phyloP scores from a whole-genome alignment of 2,797 vertebrate species.

The Spizella passerina region DNA sequence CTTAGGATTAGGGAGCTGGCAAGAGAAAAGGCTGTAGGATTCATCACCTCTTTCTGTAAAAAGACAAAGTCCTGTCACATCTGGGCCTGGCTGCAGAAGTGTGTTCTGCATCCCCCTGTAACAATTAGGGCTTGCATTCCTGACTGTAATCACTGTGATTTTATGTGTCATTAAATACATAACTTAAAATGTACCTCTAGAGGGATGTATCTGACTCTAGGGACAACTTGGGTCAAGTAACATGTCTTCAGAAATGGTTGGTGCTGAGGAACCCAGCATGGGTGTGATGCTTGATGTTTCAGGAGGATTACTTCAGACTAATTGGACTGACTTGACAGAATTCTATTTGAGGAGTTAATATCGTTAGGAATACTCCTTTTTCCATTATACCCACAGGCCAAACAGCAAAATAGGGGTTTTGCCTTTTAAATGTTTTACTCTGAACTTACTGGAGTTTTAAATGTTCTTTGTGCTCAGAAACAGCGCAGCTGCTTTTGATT shows the following conservation, averaged over 20 bases:
- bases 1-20: neutral
- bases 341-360: neutral
- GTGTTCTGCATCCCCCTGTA: neutral
- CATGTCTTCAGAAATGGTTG: accelerated
- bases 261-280: neutral
- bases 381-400: neutral
- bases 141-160: neutral
- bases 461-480: slow-evolving; percentile 78
- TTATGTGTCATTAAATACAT: neutral
- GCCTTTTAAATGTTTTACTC: neutral
- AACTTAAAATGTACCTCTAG: neutral
- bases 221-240: neutral
- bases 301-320: neutral
- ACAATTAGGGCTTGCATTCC: neutral
- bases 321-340: neutral
- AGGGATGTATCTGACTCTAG: neutral
- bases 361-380: neutral
- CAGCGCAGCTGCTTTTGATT: slow-evolving; percentile 90
- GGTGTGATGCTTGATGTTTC: neutral
- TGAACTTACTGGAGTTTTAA: neutral
- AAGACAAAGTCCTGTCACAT: neutral
- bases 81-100: neutral
- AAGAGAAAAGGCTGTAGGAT: neutral
- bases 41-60: neutral
- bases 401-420: neutral